These are phyloP conservation scores for Panzeria rudis DNA, from an alignment of 2,888 invertebrate genomes.

Conservation along the genomic window DNA sequence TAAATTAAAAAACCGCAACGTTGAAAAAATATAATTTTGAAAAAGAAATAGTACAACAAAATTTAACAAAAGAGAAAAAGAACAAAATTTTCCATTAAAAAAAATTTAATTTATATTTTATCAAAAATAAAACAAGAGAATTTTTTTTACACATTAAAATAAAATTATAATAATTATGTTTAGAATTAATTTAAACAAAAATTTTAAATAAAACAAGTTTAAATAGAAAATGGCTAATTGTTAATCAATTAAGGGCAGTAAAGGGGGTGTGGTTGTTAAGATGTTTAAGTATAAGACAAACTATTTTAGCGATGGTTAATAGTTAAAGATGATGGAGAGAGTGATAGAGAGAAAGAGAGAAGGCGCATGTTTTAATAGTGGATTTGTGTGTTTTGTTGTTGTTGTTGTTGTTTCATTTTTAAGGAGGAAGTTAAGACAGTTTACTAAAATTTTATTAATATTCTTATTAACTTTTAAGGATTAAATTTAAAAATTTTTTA, in stretches of 20 bases:
- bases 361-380: conserved; percentile 9
- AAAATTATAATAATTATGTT: conserved; percentile 28
- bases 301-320: conserved; percentile 26
- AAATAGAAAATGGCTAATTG: conserved; percentile 59
- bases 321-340: background rate
- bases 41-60: conserved; percentile 42
- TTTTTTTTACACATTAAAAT: conserved; percentile 23
- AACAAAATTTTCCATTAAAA: conserved; percentile 59
- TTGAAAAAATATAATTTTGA: conserved; percentile 24
- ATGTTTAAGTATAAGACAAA: conserved; percentile 16
- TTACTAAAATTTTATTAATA: conserved; percentile 55
- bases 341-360: background rate
- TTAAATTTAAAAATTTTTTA: conserved; percentile 62
- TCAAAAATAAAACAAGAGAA: conserved; percentile 30
- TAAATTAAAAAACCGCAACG: conserved; percentile 32
- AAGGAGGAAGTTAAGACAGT: conserved; percentile 63
- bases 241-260: conserved; percentile 8
- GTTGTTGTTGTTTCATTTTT: conserved; percentile 14
- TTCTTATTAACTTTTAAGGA: conserved; percentile 44
- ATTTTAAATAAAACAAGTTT: conserved; percentile 36
- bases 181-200: conserved; percentile 75
- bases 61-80: conserved; percentile 72
- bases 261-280: background rate
- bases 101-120: conserved; percentile 21
- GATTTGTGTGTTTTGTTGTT: conserved; percentile 35